Evolutionary conservation across 2,113 vertebrate species (phyloP).

Genomic region (Psittacara wagleri): DNA sequence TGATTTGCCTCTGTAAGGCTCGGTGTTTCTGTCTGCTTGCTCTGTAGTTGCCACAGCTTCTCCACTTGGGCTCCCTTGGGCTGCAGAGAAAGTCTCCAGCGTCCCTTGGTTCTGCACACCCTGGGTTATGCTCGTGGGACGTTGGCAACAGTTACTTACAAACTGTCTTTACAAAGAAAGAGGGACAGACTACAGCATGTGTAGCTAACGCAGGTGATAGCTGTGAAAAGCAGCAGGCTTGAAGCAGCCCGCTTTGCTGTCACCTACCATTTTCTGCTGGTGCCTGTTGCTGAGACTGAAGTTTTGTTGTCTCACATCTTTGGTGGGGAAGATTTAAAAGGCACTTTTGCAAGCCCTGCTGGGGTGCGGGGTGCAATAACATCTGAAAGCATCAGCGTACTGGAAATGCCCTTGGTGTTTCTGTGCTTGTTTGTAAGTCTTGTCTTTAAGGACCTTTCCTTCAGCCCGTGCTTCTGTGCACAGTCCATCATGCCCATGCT

Average conservation of each 20-base stretch:
- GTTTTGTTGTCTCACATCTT: neutral
- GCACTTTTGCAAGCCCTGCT: neutral
- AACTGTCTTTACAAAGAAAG: neutral
- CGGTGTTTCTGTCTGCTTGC: neutral
- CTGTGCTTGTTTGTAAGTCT: neutral
- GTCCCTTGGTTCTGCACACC: neutral
- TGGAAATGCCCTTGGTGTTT: neutral
- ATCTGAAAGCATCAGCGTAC: neutral
- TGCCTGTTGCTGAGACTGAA: neutral
- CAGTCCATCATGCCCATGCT: neutral
- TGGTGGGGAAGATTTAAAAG: neutral
- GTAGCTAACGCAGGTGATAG: neutral
- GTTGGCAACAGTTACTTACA: neutral
- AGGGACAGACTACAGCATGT: neutral
- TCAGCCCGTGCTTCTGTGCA: neutral
- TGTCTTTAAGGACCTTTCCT: neutral
- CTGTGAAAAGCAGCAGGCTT: neutral
- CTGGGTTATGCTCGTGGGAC: neutral
- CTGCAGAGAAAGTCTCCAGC: neutral
- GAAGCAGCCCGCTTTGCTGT: neutral
- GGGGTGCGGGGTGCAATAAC: accelerated
- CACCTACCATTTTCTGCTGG: neutral
- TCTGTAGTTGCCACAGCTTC: neutral
- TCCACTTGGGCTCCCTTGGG: neutral
- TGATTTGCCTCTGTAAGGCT: neutral